A percentile compares a stretch with the other conserved stretches of the same genome.
These are phyloP conservation scores for Phyto melanocephala DNA, from an alignment of 2,888 invertebrate genomes.

Conservation along the genomic window DNA sequence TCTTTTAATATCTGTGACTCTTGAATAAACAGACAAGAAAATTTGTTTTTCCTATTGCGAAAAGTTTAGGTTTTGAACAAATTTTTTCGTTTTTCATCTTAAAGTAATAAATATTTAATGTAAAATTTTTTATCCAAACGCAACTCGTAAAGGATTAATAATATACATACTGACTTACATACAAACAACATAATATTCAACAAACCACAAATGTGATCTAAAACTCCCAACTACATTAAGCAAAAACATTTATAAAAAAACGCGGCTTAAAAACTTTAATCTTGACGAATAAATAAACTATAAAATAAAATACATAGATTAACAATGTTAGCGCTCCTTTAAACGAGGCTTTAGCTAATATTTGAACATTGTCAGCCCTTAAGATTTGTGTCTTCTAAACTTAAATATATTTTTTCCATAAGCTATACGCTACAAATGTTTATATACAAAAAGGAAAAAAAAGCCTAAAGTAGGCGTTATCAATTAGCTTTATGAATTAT, in stretches of 20 bases:
- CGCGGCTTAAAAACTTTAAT: constrained; percentile 55
- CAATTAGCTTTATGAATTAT: constrained; percentile 79
- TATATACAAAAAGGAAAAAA: no score
- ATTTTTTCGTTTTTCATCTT: no score
- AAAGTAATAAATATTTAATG: no score
- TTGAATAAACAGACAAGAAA: no score
- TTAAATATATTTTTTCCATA: constrained; percentile 24
- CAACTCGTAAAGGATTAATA: neutral
- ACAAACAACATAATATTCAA: no score
- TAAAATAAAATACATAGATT: constrained; percentile 30
- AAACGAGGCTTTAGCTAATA: constrained; percentile 58
- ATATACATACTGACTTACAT: neutral
- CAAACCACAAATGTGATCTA: neutral
- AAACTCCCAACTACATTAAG: neutral
- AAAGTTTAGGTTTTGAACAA: no score
- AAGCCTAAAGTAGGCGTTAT: constrained; percentile 75
- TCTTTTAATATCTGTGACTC: no score
- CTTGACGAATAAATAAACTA: constrained; percentile 38
- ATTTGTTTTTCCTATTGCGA: no score
- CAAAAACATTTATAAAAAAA: constrained; percentile 20
- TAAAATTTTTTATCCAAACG: no score
- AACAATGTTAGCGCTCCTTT: constrained; percentile 41
- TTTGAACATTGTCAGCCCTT: constrained; percentile 55
- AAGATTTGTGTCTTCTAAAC: constrained; percentile 26
- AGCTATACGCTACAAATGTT: neutral